Evolutionary conservation across 1,140 invertebrate species (phyloP), one percentile per base, ranked within the genome.

Genomic region (Pseudomyrmex concolor): DNA sequence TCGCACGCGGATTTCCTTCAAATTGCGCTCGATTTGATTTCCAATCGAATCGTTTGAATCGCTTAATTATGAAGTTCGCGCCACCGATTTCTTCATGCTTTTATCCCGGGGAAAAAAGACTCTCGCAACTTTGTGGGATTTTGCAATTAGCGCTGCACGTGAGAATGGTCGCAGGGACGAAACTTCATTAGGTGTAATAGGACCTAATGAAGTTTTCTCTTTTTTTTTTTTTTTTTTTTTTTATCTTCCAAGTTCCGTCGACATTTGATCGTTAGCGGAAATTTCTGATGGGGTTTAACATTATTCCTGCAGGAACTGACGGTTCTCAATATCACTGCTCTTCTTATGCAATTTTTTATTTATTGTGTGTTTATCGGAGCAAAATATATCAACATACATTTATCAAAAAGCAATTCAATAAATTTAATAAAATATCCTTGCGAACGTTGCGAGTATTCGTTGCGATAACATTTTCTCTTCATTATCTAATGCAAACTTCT

Each of bases 201-300:
- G 51, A 9, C 15, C 19, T 48, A 54, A 51, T 43, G 1, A 67
- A 67, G 8, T 48, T 70, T 43, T 17, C 19, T 19, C 12, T 57
- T 45, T 48, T 78, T 59, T 7, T 34, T 34, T 5, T 34, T 34
- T 5, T 25, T 25, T 25, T 34, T 34, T 34, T 34, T 34, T 34
- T 34, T 34, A 34, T 34, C 10, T 13, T 8, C 19, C 5, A 70
- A 45, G 9, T 59, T 25, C 10, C n/a, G 73, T 66, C 48, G n/a
- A 66, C 22, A 34, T 76, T 43, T 67, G 54, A 54, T 67, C 62
- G 43, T 19, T 15, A 2, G 22, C 43, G 22, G n/a, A 66, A 54
- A 64, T 76, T 64, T 54, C 25, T 76, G 45, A 74, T 63, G 57
- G 22, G 19, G 55, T 55, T 15, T 15, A 66, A 67, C 19, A 17